A percentile compares a stretch with the other conserved stretches of the same genome.
These are phyloP conservation scores for Morelia viridis DNA, from an alignment of 2,797 vertebrate genomes.

Conservation along the genomic window DNA sequence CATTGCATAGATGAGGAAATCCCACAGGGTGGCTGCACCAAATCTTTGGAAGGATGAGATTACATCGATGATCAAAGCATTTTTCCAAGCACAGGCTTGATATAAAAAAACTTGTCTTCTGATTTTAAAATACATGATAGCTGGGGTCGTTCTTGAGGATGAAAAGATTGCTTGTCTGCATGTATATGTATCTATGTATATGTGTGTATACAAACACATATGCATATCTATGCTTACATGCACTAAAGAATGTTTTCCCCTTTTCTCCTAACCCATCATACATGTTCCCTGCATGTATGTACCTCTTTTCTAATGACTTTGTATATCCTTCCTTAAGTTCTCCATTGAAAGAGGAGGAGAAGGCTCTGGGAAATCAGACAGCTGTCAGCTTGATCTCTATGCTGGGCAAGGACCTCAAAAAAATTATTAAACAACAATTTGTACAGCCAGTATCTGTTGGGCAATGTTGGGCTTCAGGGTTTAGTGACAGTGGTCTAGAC, in stretches of 20 bases:
- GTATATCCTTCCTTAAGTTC: neutral
- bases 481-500: too few species aligned
- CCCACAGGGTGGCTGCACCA: neutral
- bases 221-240: neutral
- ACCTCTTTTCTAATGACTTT: neutral
- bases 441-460: too few species aligned
- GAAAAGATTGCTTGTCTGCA: neutral
- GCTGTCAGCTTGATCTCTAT: too few species aligned
- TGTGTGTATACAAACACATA: neutral
- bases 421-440: too few species aligned
- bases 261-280: neutral
- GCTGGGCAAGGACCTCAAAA: too few species aligned
- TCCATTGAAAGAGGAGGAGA: neutral
- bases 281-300: neutral
- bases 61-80: neutral
- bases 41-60: neutral
- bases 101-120: neutral
- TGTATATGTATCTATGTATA: neutral
- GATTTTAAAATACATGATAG: neutral
- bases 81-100: neutral
- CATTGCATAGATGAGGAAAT: neutral
- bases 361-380: too few species aligned
- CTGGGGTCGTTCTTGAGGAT: neutral
- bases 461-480: too few species aligned
- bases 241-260: too few species aligned